Base-by-base conservation (phyloP, 2,888 invertebrate genomes). In the Halocaridina rubra region DNA sequence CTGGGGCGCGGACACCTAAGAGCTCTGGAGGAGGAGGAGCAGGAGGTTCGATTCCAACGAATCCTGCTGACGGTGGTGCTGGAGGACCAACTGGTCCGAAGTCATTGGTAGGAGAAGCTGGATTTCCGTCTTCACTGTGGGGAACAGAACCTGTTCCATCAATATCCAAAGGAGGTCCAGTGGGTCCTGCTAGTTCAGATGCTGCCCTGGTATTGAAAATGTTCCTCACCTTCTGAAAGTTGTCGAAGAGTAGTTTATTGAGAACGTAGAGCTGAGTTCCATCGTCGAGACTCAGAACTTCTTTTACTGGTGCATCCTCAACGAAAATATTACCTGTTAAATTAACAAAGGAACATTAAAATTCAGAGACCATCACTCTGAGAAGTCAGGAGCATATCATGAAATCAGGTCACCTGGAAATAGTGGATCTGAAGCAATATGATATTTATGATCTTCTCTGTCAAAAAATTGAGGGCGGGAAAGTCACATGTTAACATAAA, bases 111-210 rank as follows among this genome's bases (percentile, higher is more conserved):
- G 30, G 80, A 16, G 46, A n/a, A 46, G 27, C 64, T 19, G 24
- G 79, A 29, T 13, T 61, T 7, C 32, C 61, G n/a, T n/a, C n/a
- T n/a, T n/a, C n/a, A n/a, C 7, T 46, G 24, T 3, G 29, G 29
- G 7, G 57, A 61, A 19, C 59, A 57, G 59, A 59, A 32, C 19
- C 57, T 30, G n/a, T 59, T 22, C 7, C 24, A 67, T 22, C 24
- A 22, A 80, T 67, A 32, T 80, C 80, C 10, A 80, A 72, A 19
- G 80, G 80, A 19, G 80, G 80, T 8, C 80, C 80, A 3, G 71
- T 46, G 19, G 80, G 71, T 29, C 39, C 69, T 24, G 19, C 27
- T n/a, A 79, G 79, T 8, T 80, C 80, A 8, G n/a, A 32, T 0
- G 72, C 22, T 24, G 33, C 16, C n/a, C 64, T 32, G 19, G 33